Percentiles rank a stretch among this genome's conserved stretches.
Conservation (phyloP, 2,888 invertebrate species). For the Tiliacea citrago region DNA sequence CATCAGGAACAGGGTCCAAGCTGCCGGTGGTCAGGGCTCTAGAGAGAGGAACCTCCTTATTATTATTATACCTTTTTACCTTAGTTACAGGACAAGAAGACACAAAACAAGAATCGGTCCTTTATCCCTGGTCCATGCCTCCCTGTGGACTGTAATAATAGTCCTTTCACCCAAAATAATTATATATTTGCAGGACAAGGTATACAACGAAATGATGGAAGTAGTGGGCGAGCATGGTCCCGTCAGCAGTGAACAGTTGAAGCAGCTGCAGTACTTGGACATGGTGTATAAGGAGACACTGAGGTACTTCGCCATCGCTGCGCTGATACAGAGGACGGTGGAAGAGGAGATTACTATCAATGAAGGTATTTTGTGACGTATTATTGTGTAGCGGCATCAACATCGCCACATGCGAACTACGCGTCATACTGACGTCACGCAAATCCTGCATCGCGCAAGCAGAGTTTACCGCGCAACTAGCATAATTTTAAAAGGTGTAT, state of each 20-base stretch:
- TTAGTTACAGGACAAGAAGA: no score
- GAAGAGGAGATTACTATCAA: conserved; percentile 80
- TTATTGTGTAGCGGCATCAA: no score
- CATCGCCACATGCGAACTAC: no score
- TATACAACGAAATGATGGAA: conserved; percentile 80
- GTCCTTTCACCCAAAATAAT: background rate
- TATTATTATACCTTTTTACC: no score
- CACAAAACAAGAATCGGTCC: background rate
- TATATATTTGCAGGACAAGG: conserved; percentile 74
- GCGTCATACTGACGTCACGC: no score
- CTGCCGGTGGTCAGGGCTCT: no score
- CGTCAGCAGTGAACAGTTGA: conserved; percentile 76
- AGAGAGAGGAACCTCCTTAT: no score
- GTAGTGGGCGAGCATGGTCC: conserved; percentile 68
- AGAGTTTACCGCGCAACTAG: no score
- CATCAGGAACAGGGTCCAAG: no score
- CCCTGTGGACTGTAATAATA: background rate
- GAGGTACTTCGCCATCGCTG: conserved; percentile 81
- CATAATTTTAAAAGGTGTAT: no score
- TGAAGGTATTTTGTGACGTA: conserved; percentile 71
- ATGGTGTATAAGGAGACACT: conserved; percentile 84
- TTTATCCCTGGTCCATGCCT: background rate
- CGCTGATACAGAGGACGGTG: conserved; percentile 82
- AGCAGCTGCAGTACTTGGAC: conserved; percentile 76
- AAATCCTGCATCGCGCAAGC: no score